Evolutionary conservation across 1,140 invertebrate species (phyloP).

Genomic region (Pseudomyrmex cubaensis): DNA sequence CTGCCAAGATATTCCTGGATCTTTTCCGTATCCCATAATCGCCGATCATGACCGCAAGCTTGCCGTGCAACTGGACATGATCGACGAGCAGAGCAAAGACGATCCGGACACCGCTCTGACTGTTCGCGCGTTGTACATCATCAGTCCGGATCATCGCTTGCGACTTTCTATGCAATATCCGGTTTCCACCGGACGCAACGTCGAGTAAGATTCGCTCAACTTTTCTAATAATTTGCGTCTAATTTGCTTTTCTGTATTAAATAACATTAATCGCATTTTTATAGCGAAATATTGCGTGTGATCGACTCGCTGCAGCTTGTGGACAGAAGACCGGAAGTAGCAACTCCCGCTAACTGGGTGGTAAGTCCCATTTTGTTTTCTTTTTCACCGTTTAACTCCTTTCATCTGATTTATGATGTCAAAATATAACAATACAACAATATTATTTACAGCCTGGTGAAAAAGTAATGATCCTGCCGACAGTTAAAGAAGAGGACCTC

Average conservation of each 20-base stretch:
- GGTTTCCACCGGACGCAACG: conserved; percentile 95
- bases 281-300: conserved; percentile 94
- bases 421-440: not conserved
- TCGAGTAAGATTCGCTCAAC: conserved; percentile 89
- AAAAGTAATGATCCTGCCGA: conserved; percentile 93
- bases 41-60: conserved; percentile 92
- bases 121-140: conserved; percentile 94
- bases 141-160: conserved; percentile 94
- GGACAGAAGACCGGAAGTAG: conserved; percentile 89
- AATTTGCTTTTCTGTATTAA: not conserved
- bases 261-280: conserved; percentile 10
- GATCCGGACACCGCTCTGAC: conserved; percentile 90
- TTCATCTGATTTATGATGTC: not conserved
- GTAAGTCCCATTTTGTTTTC: conserved; percentile 84
- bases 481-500: conserved; percentile 89
- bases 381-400: not conserved
- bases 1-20: conserved; percentile 88
- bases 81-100: conserved; percentile 89
- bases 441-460: conserved; percentile 88
- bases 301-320: conserved; percentile 96
- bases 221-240: conserved; percentile 4
- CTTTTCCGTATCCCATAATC: conserved; percentile 95
- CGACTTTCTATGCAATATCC: conserved; percentile 96
- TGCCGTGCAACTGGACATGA: conserved; percentile 93
- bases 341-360: conserved; percentile 95